These are phyloP conservation scores for Australoheros facetus DNA, from an alignment of 2,797 vertebrate genomes.

Conservation along the genomic window DNA sequence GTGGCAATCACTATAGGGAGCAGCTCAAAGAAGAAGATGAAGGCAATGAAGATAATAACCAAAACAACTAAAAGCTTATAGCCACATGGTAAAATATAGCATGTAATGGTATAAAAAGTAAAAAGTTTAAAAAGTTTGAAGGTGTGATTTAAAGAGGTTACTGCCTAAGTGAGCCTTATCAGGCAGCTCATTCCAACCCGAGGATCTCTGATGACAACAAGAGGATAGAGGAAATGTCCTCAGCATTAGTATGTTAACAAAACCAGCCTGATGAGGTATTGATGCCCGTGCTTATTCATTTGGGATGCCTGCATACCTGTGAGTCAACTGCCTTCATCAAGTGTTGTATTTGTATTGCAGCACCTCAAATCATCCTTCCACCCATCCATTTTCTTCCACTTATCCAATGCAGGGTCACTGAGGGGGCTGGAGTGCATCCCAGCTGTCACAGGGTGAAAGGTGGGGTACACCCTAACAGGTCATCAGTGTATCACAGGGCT, in stretches of 20 bases:
- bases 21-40: too few relatives aligned
- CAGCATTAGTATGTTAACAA: background rate
- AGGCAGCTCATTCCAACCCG: background rate
- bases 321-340: background rate
- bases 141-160: background rate
- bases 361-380: background rate
- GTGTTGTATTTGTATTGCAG: background rate
- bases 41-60: background rate
- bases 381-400: background rate
- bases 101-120: background rate
- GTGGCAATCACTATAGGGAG: background rate
- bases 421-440: background rate
- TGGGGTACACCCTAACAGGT: background rate
- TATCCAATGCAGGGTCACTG: background rate
- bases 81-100: too few relatives aligned
- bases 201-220: background rate
- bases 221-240: background rate
- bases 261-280: background rate
- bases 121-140: background rate
- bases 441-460: background rate
- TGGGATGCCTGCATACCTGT: background rate
- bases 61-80: constrained; percentile 1
- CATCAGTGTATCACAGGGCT: too few relatives aligned
- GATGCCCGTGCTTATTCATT: background rate
- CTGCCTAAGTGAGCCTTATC: background rate